phyloP scores from a whole-genome alignment of 23 tunicate species.

The Botrylloides violaceus region DNA sequence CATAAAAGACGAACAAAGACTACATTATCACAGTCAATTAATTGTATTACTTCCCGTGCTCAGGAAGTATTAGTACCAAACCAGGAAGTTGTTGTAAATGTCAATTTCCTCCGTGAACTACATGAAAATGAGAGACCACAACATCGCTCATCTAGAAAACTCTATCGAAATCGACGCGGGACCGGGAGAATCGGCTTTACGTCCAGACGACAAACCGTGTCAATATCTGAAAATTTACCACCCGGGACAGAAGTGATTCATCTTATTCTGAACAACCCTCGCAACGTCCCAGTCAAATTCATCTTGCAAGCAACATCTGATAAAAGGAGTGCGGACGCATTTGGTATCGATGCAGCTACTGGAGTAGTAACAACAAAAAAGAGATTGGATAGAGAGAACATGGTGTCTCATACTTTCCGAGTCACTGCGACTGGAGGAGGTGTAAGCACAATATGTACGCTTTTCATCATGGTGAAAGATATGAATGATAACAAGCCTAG shows the following conservation, averaged over 20 bases:
- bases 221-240: conserved; percentile 4
- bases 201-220: neutral
- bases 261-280: neutral
- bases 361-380: conserved; percentile 48
- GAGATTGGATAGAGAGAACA: conserved; percentile 51
- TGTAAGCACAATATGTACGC: conserved; percentile 21
- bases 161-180: neutral
- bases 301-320: conserved; percentile 34
- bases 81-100: neutral
- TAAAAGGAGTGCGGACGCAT: conserved; percentile 33
- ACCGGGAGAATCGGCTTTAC: neutral
- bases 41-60: neutral
- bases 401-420: conserved; percentile 40
- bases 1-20: too few relatives aligned
- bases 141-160: neutral
- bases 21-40: neutral
- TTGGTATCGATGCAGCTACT: conserved; percentile 27
- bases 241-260: conserved; percentile 15
- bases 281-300: conserved; percentile 12
- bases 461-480: conserved; percentile 48
- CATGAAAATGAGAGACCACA: neutral
- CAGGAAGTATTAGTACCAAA: neutral
- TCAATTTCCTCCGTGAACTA: neutral
- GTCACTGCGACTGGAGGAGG: conserved; percentile 37
- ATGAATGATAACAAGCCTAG: conserved; percentile 64